Base-by-base conservation (phyloP, 2,888 invertebrate genomes). In the Scaptodrosophila latifasciaeformis region DNA sequence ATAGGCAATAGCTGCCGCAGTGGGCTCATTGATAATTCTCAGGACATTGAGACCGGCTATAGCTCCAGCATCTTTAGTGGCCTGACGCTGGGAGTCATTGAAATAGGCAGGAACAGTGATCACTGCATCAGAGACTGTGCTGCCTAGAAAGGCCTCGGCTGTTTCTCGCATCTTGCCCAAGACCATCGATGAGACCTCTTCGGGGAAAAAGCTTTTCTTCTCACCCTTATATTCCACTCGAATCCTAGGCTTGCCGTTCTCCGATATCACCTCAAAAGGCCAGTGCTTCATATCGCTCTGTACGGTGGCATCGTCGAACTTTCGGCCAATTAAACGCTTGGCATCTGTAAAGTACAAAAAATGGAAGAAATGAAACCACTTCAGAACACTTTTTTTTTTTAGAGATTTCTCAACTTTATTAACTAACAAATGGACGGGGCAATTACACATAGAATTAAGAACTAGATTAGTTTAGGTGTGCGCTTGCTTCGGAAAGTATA, bases 251-350 rank as follows among this genome's bases (percentile, higher is more conserved):
- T 93, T 95, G 42, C 93, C 92, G 55, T 90, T 90, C 84, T 93
- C 93, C 84, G 90, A 93, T 83, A 93, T 86, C 1, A 96, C 96
- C 84, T 93, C 94, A 84, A 97, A 97, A 30, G 97, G 97, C 93
- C 96, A 97, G 87, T 94, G 94, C 88, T 96, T 96, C 91, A 96
- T 93, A 85, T 97, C 96, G 56, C 91, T 91, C 88, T 99, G 97
- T 44, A 99, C 95, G 3, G 94, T 92, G 48, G 90, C 88, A 87
- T 97, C 96, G 67, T 93, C 93, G 86, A 93, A 97, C 76, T 93
- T 93, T 79, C 97, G 92, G 57, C 97, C 97, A 87, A 98, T 96
- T 83, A 98, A 89, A 85, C 97, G 93, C 88, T 98, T 93, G 75
- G 96, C 97, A 91, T 99, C 98, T 85, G 74, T 18, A 84, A 83